A percentile compares a stretch with the other conserved stretches of the same genome.
phyloP scores from a whole-genome alignment of 2,797 vertebrate genomes.

The Gymnopithys bicolor region DNA sequence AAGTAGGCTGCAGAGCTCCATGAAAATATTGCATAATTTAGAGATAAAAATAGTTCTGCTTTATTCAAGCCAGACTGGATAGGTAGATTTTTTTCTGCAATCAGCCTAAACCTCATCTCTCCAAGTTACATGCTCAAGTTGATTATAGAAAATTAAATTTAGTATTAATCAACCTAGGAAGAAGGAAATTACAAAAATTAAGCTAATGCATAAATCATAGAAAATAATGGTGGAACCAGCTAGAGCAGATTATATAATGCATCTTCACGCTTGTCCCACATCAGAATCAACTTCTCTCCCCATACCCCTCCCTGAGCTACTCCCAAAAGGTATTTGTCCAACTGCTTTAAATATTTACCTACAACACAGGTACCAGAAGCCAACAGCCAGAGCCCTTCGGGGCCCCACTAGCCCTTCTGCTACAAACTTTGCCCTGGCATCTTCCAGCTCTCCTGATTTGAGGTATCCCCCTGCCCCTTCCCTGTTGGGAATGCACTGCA shows the following conservation, averaged over 20 bases:
- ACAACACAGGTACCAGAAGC: background rate
- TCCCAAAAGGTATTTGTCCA: background rate
- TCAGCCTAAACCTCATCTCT: conserved; percentile 58
- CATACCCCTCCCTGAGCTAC: background rate
- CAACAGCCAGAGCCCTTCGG: background rate
- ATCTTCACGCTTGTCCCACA: background rate
- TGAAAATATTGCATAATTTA: conserved; percentile 67
- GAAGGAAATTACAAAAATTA: conserved; percentile 49
- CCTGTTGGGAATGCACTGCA: accelerated
- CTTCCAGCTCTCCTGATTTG: background rate
- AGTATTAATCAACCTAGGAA: conserved; percentile 55
- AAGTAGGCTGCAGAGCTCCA: conserved; percentile 51
- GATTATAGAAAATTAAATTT: conserved; percentile 72
- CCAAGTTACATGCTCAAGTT: conserved; percentile 31
- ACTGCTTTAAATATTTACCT: background rate
- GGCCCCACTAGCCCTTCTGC: background rate
- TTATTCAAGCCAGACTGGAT: conserved; percentile 30
- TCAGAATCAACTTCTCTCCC: background rate
- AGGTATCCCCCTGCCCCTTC: too few relatives aligned
- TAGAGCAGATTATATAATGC: background rate
- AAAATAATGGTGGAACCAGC: background rate
- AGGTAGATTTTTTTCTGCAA: conserved; percentile 50
- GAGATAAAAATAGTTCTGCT: conserved; percentile 54
- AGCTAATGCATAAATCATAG: conserved; percentile 43
- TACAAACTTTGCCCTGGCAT: background rate